Base-by-base conservation (phyloP, 2,113 vertebrate species). In the Ophthalmolycus amberensis region DNA sequence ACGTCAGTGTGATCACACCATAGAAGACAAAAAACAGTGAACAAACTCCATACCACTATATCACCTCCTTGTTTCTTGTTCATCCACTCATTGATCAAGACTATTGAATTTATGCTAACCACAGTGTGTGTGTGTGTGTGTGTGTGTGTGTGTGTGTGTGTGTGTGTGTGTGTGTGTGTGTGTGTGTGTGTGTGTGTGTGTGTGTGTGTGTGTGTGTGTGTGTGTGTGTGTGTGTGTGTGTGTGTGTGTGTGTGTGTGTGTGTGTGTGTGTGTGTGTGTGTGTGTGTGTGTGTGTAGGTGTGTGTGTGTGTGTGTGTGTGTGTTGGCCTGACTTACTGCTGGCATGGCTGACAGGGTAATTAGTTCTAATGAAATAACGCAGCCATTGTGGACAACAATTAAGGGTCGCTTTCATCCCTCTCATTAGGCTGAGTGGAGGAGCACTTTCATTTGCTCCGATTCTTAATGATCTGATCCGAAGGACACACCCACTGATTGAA, bases 361-460 rank as follows among this genome's bases (percentile, higher is more conserved):
- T 93, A 92, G 87, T 93, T 90, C 88, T 91, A 92, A 93, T 94
- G 91, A 94, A 94, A 93, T 92, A 92, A 92, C 71, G 77, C 81
- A 69, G 85, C 80, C 86, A 89, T 89, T 92, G 88, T 90, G 92
- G 89, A 92, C 92, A 92, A 89, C 92, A 93, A 92, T 94, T 94
- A 94, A 92, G 89, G 84, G 82, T 83, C 82, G 79, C 88, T 91
- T 93, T 91, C 90, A 92, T 93, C 84, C 89, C 77, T 63, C 78
- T 90, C 87, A 91, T 94, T 93, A 92, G 84, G 83, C 82, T 88
- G 90, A 89, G 87, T 89, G 85, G 87, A 90, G 86, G 80, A 87
- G 84, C 67, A 82, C 91, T 88, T 88, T 93, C 85, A 89, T 90
- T 91, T 83, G 71, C 48, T 75, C 46, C 52, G 44, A 62, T 89